Percentiles rank a stretch among this genome's conserved stretches.
Conservation (phyloP, 2,888 invertebrate genomes). For the Dromius quadrimaculatus region DNA sequence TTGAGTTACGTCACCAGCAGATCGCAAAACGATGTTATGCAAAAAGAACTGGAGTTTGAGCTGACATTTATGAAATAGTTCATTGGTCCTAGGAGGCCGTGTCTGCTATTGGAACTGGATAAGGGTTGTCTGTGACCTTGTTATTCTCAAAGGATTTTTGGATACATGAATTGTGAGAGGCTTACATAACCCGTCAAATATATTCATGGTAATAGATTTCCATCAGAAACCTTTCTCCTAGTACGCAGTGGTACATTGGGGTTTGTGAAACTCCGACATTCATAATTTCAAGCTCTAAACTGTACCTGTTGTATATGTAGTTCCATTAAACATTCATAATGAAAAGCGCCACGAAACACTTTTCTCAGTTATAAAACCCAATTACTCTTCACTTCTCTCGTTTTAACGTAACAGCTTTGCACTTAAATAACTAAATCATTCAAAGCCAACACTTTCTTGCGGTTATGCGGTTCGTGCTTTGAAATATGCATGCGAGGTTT, state of each 20-base stretch:
- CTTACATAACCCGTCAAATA: slow-evolving; percentile 14
- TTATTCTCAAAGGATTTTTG: slow-evolving; percentile 1
- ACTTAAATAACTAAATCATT: not conserved
- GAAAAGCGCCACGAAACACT: too few species aligned
- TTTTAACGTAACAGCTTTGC: not conserved
- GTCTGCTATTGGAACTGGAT: slow-evolving; percentile 20
- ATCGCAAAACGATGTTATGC: slow-evolving; percentile 50
- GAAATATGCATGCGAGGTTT: not conserved
- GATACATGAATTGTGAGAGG: slow-evolving; percentile 22
- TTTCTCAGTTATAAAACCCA: too few species aligned
- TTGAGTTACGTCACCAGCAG: slow-evolving; percentile 42
- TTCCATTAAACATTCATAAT: too few species aligned
- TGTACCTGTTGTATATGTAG: too few species aligned
- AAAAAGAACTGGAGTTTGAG: slow-evolving; percentile 37
- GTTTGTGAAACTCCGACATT: too few species aligned
- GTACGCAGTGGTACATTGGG: too few species aligned
- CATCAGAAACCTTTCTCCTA: too few species aligned
- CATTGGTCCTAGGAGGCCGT: slow-evolving; percentile 43
- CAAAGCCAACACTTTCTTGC: not conserved
- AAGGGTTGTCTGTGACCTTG: slow-evolving; percentile 25
- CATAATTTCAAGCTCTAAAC: too few species aligned
- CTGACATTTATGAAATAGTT: slow-evolving; percentile 52
- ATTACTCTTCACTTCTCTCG: too few species aligned
- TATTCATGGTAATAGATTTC: slow-evolving; percentile 1
- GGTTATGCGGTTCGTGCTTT: not conserved